Evolutionary conservation across 1,140 invertebrate genomes (phyloP), one percentile per base, ranked within the genome.

Genomic region (Dufourea novaeangliae): DNA sequence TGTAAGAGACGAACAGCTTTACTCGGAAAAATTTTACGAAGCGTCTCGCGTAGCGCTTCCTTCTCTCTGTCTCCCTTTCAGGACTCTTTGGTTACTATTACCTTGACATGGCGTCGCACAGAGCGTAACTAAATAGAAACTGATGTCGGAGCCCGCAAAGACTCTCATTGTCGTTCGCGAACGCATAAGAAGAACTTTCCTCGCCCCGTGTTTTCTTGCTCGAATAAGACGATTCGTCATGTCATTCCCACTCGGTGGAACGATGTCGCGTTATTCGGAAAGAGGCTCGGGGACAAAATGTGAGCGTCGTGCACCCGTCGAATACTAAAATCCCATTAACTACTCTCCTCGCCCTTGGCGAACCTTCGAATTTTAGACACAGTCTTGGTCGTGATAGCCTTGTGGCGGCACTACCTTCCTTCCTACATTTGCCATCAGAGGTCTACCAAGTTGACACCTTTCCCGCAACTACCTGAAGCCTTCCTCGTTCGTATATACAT

Each of bases 151-250:
- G 79, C 69, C 76, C 66, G 77, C 87, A 75, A 77, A 77, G 77
- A 88, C 83, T 86, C 88, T 90, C 87, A 88, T 88, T 87, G 90
- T 86, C 83, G 84, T 79, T 85, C 78, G 78, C 79, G 76, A 81
- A 82, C 85, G 88, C 82, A 79, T 73, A 67, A 75, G 83, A 84
- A 84, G 87, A 85, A 88, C 72, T 88, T 88, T 88, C 82, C 83
- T 86, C 82, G 66, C 34, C 78, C 76, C 83, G 79, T 85, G 81
- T 83, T 73, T 78, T 79, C 78, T 79, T 78, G 71, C 78, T 85
- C 86, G 89, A 90, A 88, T 89, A 89, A 89, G 89, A 88, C 89
- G 88, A 90, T 89, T 91, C 90, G 89, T 90, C 86, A 84, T 86
- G 88, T 90, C 87, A 87, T 87, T 85, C 84, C 29, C 75, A 66